These are phyloP conservation scores for Anorthoa munda DNA, from an alignment of 2,888 invertebrate species.

Conservation along the genomic window DNA sequence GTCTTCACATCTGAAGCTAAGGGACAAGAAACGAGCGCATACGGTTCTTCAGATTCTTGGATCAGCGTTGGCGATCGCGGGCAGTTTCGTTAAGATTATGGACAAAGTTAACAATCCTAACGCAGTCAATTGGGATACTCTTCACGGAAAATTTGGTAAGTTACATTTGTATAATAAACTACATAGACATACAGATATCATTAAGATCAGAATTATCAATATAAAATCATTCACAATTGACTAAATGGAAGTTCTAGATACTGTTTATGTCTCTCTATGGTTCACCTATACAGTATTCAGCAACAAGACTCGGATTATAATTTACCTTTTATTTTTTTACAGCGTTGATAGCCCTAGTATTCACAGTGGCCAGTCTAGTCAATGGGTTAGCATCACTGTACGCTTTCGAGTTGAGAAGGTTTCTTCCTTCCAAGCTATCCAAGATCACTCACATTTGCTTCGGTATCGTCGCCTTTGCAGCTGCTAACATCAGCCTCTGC, in stretches of 20 bases:
- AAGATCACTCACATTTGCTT: slow-evolving; percentile 80
- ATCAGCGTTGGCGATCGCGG: slow-evolving; percentile 79
- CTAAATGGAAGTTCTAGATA: no score
- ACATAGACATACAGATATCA: neutral
- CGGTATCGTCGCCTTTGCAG: slow-evolving; percentile 74
- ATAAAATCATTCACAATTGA: neutral
- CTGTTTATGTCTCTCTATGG: neutral
- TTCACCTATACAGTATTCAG: neutral
- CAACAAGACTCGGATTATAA: neutral
- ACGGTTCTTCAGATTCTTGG: slow-evolving; percentile 82
- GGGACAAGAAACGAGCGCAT: slow-evolving; percentile 81
- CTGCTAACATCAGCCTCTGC: slow-evolving; percentile 73
- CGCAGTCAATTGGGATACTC: slow-evolving; percentile 73
- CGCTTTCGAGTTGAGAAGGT: slow-evolving; percentile 74
- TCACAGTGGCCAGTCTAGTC: slow-evolving; percentile 77
- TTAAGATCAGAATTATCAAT: neutral
- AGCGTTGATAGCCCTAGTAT: slow-evolving; percentile 81
- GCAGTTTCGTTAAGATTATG: slow-evolving; percentile 78
- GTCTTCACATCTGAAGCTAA: slow-evolving; percentile 77
- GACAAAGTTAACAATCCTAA: slow-evolving; percentile 66
- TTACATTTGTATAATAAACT: neutral
- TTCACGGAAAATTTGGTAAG: slow-evolving; percentile 80
- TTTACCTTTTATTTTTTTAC: slow-evolving; percentile 49
- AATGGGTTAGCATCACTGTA: slow-evolving; percentile 80
- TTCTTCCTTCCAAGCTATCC: slow-evolving; percentile 73